Evolutionary conservation across 2,888 invertebrate genomes (phyloP).

Genomic region (Magallana nippona): DNA sequence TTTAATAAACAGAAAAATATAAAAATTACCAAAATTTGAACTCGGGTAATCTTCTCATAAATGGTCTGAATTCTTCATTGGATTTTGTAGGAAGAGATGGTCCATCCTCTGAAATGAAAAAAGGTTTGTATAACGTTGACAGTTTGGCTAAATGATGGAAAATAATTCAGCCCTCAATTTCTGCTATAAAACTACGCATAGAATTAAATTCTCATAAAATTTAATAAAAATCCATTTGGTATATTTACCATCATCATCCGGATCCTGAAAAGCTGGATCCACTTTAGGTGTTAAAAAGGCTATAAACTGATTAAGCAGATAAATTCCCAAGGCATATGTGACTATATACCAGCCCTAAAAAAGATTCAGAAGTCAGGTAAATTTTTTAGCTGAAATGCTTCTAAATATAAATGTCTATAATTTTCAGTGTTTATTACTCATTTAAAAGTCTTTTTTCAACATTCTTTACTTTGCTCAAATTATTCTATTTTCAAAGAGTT

Average conservation of each 20-base stretch:
- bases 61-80: slow-evolving; percentile 99
- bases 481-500: no score
- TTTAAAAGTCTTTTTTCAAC: no score
- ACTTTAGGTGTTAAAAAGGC: slow-evolving; percentile 99
- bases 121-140: not conserved
- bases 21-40: slow-evolving; percentile 95
- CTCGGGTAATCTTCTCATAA: slow-evolving; percentile 96
- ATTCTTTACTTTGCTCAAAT: no score
- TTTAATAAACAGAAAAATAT: not conserved
- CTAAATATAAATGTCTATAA: not conserved
- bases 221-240: not conserved
- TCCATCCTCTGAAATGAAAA: slow-evolving; percentile 85
- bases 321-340: slow-evolving; percentile 99
- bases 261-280: slow-evolving; percentile 95
- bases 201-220: no score
- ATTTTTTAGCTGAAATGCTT: no score
- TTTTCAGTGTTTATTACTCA: not conserved
- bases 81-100: slow-evolving; percentile 96
- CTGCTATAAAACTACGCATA: no score
- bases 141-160: not conserved
- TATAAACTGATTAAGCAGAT: slow-evolving; percentile 99
- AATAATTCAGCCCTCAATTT: no score
- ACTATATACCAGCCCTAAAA: slow-evolving; percentile 99
- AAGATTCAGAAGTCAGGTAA: not conserved
- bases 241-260: slow-evolving; percentile 82